Conservation (phyloP, 2,797 vertebrate genomes). For the Sebastes baramenuke region DNA sequence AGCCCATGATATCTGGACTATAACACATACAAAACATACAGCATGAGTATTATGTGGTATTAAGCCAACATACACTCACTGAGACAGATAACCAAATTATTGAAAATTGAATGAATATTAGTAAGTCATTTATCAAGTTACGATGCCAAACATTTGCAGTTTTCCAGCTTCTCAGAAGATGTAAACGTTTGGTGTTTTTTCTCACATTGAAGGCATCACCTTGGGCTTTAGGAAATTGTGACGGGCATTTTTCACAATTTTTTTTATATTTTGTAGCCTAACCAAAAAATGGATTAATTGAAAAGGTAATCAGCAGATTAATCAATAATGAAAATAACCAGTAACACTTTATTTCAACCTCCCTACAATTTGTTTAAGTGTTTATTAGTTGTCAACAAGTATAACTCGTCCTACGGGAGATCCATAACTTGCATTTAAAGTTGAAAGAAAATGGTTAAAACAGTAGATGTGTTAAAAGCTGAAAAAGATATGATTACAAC, state of each 20-base stretch:
- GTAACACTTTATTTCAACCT: background rate
- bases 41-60: background rate
- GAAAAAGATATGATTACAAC: background rate
- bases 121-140: background rate
- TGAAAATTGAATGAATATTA: background rate
- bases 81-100: background rate
- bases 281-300: background rate
- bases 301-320: background rate
- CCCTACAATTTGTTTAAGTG: background rate
- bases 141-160: background rate
- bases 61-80: background rate
- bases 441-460: background rate
- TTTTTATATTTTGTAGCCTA: background rate
- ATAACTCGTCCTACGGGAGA: too few relatives aligned
- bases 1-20: background rate
- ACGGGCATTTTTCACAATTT: background rate
- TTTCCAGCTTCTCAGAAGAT: background rate
- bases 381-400: too few relatives aligned
- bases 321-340: background rate
- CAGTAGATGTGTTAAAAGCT: background rate
- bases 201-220: background rate
- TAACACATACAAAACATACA: background rate
- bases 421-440: too few relatives aligned
- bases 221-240: background rate
- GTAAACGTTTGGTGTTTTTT: background rate